Percentiles rank a stretch among this genome's conserved stretches.
Conservation (phyloP, 2,888 invertebrate genomes). For the Calephelis perditalis region DNA sequence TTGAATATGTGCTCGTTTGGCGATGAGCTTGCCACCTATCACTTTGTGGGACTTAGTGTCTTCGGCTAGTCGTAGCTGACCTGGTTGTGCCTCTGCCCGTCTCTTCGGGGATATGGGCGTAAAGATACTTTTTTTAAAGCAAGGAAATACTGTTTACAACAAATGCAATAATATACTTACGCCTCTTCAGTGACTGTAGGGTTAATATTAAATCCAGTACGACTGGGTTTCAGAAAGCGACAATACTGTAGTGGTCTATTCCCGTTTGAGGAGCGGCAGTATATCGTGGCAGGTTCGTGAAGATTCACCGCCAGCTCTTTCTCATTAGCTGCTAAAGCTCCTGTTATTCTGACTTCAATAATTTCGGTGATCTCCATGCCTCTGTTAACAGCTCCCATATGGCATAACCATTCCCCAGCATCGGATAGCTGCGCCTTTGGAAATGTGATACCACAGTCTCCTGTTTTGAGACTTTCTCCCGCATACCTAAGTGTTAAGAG, state of each 20-base stretch:
- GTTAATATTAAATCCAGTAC: background rate
- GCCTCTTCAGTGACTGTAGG: background rate
- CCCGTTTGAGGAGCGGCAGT: slow-evolving; percentile 6
- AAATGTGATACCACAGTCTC: slow-evolving; percentile 6
- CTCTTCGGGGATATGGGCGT: no score
- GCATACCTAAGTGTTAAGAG: background rate
- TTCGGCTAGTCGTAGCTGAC: no score
- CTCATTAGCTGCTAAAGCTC: background rate
- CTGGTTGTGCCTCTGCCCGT: no score
- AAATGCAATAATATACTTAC: background rate
- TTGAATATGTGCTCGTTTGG: no score
- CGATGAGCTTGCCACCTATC: no score
- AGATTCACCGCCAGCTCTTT: background rate
- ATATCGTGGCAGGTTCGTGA: background rate
- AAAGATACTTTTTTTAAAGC: no score
- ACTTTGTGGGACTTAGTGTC: no score
- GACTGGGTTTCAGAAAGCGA: background rate
- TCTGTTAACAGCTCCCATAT: background rate
- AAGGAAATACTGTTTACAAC: no score
- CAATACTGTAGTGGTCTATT: background rate
- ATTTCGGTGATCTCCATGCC: slow-evolving; percentile 2
- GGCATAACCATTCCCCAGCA: slow-evolving; percentile 5
- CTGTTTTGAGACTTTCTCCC: slow-evolving; percentile 7
- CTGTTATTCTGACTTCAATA: background rate
- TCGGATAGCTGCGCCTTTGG: background rate